Percentiles rank a stretch among this genome's conserved stretches.
Evolutionary conservation across 2,888 invertebrate species (phyloP).

Genomic region (Clivina fossor): DNA sequence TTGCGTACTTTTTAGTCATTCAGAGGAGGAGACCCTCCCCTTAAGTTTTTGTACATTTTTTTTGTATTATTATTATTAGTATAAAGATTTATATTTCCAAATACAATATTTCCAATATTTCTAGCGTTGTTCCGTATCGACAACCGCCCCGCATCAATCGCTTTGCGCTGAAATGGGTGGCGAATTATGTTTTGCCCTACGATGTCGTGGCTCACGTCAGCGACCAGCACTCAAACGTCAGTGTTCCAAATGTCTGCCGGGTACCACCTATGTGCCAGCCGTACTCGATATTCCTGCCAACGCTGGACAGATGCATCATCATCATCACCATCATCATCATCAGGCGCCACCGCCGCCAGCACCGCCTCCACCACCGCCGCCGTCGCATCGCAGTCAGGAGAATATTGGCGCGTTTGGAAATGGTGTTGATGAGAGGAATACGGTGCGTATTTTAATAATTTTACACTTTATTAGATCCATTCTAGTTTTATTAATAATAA

Average conservation of each 20-base stretch:
- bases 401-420: slow-evolving; percentile 10
- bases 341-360: slow-evolving; percentile 53
- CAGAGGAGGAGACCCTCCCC: too few species aligned
- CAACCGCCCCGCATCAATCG: slow-evolving; percentile 62
- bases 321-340: slow-evolving; percentile 54
- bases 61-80: too few species aligned
- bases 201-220: slow-evolving; percentile 66
- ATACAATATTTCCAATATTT: too few species aligned
- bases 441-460: too few species aligned
- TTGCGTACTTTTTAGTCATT: too few species aligned
- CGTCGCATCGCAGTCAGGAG: background rate
- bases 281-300: slow-evolving; percentile 42
- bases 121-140: slow-evolving; percentile 51
- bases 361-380: slow-evolving; percentile 47
- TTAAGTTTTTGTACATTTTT: too few species aligned
- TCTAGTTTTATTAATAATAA: too few species aligned
- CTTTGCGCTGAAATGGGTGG: slow-evolving; percentile 79
- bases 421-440: too few species aligned
- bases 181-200: slow-evolving; percentile 67
- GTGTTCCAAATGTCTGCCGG: slow-evolving; percentile 63
- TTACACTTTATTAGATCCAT: too few species aligned
- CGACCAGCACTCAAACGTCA: slow-evolving; percentile 65
- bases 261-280: slow-evolving; percentile 52
- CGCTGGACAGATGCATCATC: slow-evolving; percentile 11
- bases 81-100: too few species aligned